Conservation (phyloP, 2,888 invertebrate genomes). For the Oscheius onirici region DNA sequence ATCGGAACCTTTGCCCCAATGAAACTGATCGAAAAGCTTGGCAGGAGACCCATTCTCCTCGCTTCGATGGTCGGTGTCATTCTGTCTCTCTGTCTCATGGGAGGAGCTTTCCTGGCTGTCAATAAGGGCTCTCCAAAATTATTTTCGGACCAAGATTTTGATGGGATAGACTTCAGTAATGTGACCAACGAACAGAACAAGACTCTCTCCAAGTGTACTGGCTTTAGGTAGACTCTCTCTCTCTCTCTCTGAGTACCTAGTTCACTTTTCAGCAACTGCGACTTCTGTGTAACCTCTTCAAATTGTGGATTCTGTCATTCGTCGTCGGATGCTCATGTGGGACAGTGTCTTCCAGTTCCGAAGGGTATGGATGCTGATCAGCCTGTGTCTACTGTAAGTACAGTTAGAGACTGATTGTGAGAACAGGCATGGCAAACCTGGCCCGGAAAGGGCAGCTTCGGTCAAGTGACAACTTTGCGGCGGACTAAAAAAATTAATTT, state of each 20-base stretch:
- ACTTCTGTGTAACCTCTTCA: slow-evolving; percentile 72
- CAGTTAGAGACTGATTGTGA: too few relatives aligned
- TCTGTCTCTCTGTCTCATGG: slow-evolving; percentile 60
- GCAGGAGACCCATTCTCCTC: slow-evolving; percentile 61
- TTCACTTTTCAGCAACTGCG: slow-evolving; percentile 70
- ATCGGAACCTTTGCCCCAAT: slow-evolving; percentile 68
- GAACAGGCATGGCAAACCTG: too few relatives aligned
- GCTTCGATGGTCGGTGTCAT: slow-evolving; percentile 63
- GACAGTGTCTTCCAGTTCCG: slow-evolving; percentile 52
- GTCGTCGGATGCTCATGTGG: slow-evolving; percentile 27
- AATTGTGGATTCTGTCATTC: slow-evolving; percentile 73
- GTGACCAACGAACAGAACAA: slow-evolving; percentile 4
- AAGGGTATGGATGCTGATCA: slow-evolving; percentile 21
- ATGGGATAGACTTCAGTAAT: slow-evolving; percentile 24
- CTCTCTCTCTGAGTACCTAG: neutral
- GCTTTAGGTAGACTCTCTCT: slow-evolving; percentile 17
- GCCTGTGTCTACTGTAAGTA: slow-evolving; percentile 25
- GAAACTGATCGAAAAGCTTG: slow-evolving; percentile 61
- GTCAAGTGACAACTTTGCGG: too few relatives aligned
- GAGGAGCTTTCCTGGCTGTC: slow-evolving; percentile 62
- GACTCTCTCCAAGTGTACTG: slow-evolving; percentile 17
- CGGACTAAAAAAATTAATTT: too few relatives aligned
- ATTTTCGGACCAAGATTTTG: neutral
- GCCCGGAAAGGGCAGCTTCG: too few relatives aligned
- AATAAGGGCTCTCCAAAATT: slow-evolving; percentile 41